Evolutionary conservation across 2,888 invertebrate species (phyloP).

Genomic region (Drosophila nigritarsus): DNA sequence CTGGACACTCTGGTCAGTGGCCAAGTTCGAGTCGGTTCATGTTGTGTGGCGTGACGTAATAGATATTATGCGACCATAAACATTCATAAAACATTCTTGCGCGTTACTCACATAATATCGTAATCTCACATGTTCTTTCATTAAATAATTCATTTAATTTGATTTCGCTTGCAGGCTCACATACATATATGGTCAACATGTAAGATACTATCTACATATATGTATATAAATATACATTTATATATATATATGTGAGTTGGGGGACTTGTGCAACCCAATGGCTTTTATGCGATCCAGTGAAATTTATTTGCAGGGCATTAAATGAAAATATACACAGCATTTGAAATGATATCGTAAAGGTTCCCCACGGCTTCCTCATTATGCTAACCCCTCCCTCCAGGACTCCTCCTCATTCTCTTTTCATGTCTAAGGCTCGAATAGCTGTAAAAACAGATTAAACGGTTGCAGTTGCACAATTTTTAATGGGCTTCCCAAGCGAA

Average conservation of each 20-base stretch:
- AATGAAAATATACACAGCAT: constrained; percentile 42
- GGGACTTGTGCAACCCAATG: constrained; percentile 47
- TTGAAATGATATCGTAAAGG: constrained; percentile 32
- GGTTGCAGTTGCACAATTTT: constrained; percentile 4
- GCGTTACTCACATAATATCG: constrained; percentile 80
- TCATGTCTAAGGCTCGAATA: constrained; percentile 1
- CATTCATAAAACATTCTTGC: constrained; percentile 81
- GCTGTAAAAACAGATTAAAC: constrained; percentile 10
- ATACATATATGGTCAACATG: constrained; percentile 18
- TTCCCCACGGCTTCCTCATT: neutral
- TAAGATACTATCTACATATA: constrained; percentile 1
- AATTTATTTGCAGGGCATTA: constrained; percentile 70
- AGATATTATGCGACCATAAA: constrained; percentile 79
- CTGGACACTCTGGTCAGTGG: neutral
- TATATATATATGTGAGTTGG: neutral
- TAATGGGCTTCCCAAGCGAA: neutral
- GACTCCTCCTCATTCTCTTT: neutral
- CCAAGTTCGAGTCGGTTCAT: constrained; percentile 13
- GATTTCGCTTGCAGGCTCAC: constrained; percentile 55
- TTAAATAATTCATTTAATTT: constrained; percentile 82
- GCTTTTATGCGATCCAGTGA: constrained; percentile 62
- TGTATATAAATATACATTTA: neutral
- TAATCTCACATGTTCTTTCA: constrained; percentile 73
- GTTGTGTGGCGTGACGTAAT: constrained; percentile 72
- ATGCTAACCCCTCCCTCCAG: neutral